These are phyloP conservation scores for Euschistus heros DNA, from an alignment of 1,140 invertebrate species.

Conservation along the genomic window DNA sequence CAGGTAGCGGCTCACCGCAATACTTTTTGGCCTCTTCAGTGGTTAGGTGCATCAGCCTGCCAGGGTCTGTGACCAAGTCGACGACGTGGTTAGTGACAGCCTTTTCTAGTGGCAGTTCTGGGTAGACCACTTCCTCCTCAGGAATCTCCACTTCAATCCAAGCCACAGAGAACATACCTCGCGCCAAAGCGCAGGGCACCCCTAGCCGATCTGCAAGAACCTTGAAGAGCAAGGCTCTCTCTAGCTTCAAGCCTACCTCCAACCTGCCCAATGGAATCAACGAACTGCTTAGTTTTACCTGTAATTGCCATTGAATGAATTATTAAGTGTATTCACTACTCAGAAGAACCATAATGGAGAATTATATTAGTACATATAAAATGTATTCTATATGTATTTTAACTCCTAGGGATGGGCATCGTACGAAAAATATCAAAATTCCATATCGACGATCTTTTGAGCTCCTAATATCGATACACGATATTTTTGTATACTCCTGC, in stretches of 20 bases:
- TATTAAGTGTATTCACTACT: too few relatives aligned
- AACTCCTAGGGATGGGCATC: too few relatives aligned
- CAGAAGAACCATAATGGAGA: too few relatives aligned
- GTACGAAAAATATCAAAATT: too few relatives aligned
- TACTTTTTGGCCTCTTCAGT: background rate
- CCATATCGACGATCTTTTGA: too few relatives aligned
- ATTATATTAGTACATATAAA: too few relatives aligned
- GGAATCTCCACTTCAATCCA: slow-evolving; percentile 48
- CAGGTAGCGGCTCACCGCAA: background rate
- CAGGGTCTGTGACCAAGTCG: background rate
- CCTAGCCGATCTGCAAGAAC: slow-evolving; percentile 48
- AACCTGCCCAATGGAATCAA: slow-evolving; percentile 48
- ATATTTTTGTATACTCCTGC: too few relatives aligned
- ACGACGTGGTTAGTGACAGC: background rate
- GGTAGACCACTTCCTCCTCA: too few relatives aligned
- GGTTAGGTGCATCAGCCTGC: background rate
- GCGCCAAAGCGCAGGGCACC: slow-evolving; percentile 44
- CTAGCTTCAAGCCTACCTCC: slow-evolving; percentile 46
- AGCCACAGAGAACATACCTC: slow-evolving; percentile 41
- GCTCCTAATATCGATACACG: too few relatives aligned
- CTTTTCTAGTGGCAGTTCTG: background rate
- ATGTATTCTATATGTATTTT: too few relatives aligned
- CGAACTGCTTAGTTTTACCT: slow-evolving; percentile 29
- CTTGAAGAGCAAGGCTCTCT: slow-evolving; percentile 55
- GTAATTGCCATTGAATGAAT: too few relatives aligned